phyloP scores from a whole-genome alignment of 2,797 vertebrate species.

The Neolamprologus multifasciatus region DNA sequence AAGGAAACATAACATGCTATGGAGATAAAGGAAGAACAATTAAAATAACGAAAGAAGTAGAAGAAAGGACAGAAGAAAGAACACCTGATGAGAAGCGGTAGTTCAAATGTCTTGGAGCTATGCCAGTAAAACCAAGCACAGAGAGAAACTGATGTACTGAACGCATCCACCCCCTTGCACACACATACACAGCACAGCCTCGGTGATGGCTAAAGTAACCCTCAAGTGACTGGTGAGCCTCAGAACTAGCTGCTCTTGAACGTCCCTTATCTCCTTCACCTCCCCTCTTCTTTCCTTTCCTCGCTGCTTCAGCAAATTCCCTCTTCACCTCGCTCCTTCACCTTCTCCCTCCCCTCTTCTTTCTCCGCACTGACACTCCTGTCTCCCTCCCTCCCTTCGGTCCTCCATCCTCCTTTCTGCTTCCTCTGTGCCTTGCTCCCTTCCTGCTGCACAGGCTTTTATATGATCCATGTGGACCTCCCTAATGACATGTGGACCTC shows the following conservation, averaged over 20 bases:
- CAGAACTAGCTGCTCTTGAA: background rate
- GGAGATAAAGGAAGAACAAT: background rate
- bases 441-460: constrained; percentile 53
- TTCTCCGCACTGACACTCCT: background rate
- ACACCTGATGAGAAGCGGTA: background rate
- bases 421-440: constrained; percentile 2
- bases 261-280: background rate
- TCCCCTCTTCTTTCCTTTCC: background rate
- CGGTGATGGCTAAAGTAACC: background rate
- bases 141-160: constrained; percentile 16
- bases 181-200: background rate
- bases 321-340: background rate
- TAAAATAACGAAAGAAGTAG: background rate
- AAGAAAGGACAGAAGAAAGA: background rate
- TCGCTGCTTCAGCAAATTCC: background rate
- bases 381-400: background rate
- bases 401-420: background rate
- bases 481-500: constrained; percentile 46
- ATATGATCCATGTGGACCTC: constrained; percentile 58
- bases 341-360: background rate
- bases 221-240: constrained; percentile 20
- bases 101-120: constrained; percentile 15
- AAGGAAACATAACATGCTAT: background rate
- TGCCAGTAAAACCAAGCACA: constrained; percentile 13
- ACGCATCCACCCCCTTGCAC: background rate